Conservation (phyloP, 2,113 vertebrate species). For the Furnarius figulus region DNA sequence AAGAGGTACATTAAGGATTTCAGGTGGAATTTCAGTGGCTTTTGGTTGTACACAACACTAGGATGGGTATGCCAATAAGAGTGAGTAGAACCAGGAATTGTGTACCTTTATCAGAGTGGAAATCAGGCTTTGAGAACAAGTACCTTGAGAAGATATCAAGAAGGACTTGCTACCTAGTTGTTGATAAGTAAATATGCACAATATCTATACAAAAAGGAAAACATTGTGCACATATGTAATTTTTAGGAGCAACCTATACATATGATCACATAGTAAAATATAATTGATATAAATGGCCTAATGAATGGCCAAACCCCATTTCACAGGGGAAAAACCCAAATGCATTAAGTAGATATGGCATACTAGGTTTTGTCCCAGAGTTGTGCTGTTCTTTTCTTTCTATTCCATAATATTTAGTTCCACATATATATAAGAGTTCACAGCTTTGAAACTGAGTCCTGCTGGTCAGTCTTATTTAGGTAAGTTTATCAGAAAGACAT, state of each 20-base stretch:
- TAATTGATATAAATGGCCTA: not conserved
- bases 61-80: not conserved
- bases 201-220: not conserved
- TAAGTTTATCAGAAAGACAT: not conserved
- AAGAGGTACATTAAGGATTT: not conserved
- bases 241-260: not conserved
- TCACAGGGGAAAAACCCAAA: not conserved
- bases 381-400: not conserved
- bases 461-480: not conserved
- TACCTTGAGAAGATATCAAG: not conserved
- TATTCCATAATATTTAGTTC: not conserved
- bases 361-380: not conserved
- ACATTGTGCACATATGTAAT: fast-evolving
- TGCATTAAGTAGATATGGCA: not conserved
- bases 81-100: not conserved
- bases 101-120: not conserved
- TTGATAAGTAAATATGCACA: not conserved
- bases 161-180: not conserved
- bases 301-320: not conserved
- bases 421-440: not conserved
- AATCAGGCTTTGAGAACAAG: not conserved
- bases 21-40: not conserved
- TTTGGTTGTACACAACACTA: not conserved
- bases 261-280: not conserved
- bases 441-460: not conserved